Evolutionary conservation across 2,113 vertebrate species (phyloP), one percentile per base, ranked within the genome.

Genomic region (Stigmatopora nigra): DNA sequence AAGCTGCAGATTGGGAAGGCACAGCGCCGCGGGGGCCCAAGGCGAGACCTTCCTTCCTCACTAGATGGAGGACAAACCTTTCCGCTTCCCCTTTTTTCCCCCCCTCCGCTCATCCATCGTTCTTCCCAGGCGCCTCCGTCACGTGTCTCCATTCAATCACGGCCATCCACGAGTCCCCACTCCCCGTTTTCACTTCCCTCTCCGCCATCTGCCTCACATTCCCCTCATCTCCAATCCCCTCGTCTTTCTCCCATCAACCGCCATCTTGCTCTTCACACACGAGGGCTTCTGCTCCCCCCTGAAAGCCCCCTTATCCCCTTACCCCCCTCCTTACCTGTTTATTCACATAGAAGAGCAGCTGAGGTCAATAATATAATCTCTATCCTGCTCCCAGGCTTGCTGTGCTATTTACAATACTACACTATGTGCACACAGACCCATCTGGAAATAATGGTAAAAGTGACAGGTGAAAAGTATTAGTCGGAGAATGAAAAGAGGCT

Each of bases 1-100:
- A 84, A 78, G 73, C 72, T 78, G 70, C 61, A 70, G 64, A 85
- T 65, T 62, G 66, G 48, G 68, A 72, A 59, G 69, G 72, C 22
- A 44, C 52, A 14, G 58, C 48, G 71, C 80, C 68, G 31, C 62
- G 56, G 81, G 83, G 79, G 65, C 65, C 20, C 35, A 9, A n/a
- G 69, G 64, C 15, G 75, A 60, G 73, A 75, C 76, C 73, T 77
- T 75, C 77, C 65, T 73, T 19, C 64, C 36, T 44, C 61, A 53
- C 58, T 52, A 52, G 12, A 76, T 65, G 60, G 10, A 31, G 19
- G 41, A 15, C 19, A 63, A 59, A 73, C 44, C 61, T 58, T 44
- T 51, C 59, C 25, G 38, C 13, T 16, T 55, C 44, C n/a, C 15
- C 35, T 55, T 63, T 12, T 36, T 61, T 44, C 25, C 59, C 60